These are phyloP conservation scores for Clarias fuscus DNA, from an alignment of 2,797 vertebrate genomes.

Conservation along the genomic window DNA sequence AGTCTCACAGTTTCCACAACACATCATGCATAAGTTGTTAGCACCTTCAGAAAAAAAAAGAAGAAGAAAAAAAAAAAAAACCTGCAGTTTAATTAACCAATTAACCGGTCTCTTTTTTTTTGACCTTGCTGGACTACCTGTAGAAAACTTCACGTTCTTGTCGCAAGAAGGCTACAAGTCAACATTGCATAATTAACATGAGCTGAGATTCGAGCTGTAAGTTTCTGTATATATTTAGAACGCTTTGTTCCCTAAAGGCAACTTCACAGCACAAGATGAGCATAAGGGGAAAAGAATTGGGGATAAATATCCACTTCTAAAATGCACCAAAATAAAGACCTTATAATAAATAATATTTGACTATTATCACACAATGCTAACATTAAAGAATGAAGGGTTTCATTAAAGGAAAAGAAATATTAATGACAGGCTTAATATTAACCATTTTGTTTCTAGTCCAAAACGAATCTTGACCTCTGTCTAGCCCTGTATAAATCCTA, in stretches of 20 bases:
- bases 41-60: conserved; percentile 54
- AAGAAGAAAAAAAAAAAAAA: conserved; percentile 40
- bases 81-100: conserved; percentile 38
- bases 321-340: conserved; percentile 9
- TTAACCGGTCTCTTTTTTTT: conserved; percentile 37
- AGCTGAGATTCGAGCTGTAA: conserved; percentile 14
- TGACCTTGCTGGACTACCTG: conserved; percentile 45
- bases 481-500: conserved; percentile 16
- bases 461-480: conserved; percentile 3
- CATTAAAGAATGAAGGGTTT: not conserved
- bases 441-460: not conserved
- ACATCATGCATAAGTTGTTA: conserved; percentile 45
- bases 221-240: conserved; percentile 8
- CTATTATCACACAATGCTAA: conserved; percentile 26
- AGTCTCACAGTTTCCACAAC: conserved; percentile 23
- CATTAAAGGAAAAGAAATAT: not conserved
- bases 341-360: not conserved
- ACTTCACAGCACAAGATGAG: conserved; percentile 3
- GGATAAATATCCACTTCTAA: not conserved
- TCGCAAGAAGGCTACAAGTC: conserved; percentile 39
- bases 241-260: not conserved
- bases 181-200: conserved; percentile 51
- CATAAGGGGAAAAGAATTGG: no score
- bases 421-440: not conserved
- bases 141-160: conserved; percentile 28